Evolutionary conservation across 2,113 vertebrate genomes (phyloP), one percentile per base, ranked within the genome.

Genomic region (Chitala chitala): DNA sequence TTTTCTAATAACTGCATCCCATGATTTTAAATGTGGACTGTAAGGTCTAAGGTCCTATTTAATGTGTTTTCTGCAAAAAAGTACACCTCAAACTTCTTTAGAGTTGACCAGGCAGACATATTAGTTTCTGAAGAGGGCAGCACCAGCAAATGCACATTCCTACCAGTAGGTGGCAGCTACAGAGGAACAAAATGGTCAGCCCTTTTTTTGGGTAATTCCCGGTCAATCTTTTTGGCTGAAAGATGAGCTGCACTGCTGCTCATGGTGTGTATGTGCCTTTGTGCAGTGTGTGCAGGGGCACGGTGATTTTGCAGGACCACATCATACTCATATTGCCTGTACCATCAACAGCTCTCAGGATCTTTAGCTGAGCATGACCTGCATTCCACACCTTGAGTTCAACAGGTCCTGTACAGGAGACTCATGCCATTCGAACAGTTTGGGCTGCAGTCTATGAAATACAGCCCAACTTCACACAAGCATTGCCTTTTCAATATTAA

Each of bases 401-500:
- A 31, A 66, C n/a, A 26, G 9, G 20, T 22, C 8, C 22, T 8
- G 24, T 40, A 26, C 10, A n/a, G 20, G 40, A 46, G 17, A n/a
- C 63, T 44, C 3, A 5, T 3, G 36, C 33, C 20, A 31, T 42
- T 8, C 4, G 29, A 59, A 31, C 29, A 31, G 26, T 31, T 31
- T 5, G 17, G 31, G 59, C 59, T 33, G 7, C 64, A 44, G 38
- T 22, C 74, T 58, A 12, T 40, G 54, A n/a, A 40, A 29, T 38
- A 36, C 61, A 15, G 36, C 24, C 38, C 33, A 31, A 46, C 71
- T 5, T 24, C 54, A 5, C 26, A 40, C 63, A 51, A 64, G 55
- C 75, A 70, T 22, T 71, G 71, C 65, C 51, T 68, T 56, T 48
- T 13, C 58, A 6, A 65, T 76, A 75, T 77, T 77, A 75, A 79